Evolutionary conservation across 2,888 invertebrate species (phyloP).

Genomic region (Dolichopus griseipennis): DNA sequence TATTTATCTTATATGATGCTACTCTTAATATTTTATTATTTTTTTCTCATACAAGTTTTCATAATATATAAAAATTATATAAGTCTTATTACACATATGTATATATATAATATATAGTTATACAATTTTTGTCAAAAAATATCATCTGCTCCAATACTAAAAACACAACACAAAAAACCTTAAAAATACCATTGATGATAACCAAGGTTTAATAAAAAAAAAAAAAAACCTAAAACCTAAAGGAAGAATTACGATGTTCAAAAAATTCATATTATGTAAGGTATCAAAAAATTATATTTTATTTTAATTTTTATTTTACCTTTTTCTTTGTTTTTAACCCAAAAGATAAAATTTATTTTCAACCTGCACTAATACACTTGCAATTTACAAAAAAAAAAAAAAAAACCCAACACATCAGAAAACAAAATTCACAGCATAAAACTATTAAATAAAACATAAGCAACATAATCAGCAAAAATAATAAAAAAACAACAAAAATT

Average conservation of each 20-base stretch:
- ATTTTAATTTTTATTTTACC: no score
- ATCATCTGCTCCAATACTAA: constrained; percentile 6
- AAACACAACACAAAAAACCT: neutral
- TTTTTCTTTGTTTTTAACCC: no score
- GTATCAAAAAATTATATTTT: no score
- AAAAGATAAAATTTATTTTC: neutral
- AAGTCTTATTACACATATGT: neutral
- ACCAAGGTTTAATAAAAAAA: neutral
- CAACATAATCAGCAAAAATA: neutral
- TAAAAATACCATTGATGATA: neutral
- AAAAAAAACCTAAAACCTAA: no score
- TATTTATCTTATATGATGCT: neutral
- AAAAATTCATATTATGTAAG: neutral
- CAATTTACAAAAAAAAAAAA: neutral
- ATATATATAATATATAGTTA: no score
- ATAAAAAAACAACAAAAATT: neutral
- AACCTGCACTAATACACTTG: constrained; percentile 1
- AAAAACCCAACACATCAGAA: no score
- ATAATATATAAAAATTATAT: neutral
- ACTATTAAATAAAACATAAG: no score
- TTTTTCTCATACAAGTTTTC: neutral
- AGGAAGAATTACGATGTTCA: neutral
- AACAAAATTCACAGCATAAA: no score
- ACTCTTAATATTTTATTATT: no score
- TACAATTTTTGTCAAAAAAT: neutral